Evolutionary conservation across 1,140 invertebrate species (phyloP).

Genomic region (Drosophila serrata): DNA sequence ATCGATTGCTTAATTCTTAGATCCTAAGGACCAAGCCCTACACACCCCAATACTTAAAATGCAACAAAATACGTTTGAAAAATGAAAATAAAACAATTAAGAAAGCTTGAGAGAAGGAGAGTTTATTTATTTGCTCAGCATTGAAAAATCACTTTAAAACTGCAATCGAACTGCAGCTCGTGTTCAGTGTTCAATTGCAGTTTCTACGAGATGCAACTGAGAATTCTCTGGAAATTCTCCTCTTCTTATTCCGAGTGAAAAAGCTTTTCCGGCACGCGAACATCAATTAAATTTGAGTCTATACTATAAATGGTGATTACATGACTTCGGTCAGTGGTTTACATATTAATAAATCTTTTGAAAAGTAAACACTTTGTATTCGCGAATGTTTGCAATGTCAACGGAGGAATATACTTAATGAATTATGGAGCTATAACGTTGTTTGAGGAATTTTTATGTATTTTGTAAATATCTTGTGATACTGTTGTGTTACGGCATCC

Average conservation of each 20-base stretch:
- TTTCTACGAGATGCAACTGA: background rate
- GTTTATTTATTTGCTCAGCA: background rate
- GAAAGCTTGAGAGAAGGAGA: conserved; percentile 24
- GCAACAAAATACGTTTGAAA: conserved; percentile 52
- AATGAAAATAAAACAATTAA: conserved; percentile 39
- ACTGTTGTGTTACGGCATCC: too few relatives aligned
- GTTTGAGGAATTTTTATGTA: too few relatives aligned
- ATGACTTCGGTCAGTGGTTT: background rate
- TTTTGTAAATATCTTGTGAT: too few relatives aligned
- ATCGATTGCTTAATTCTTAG: conserved; percentile 63
- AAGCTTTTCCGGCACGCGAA: conserved; percentile 17
- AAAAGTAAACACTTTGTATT: conserved; percentile 8
- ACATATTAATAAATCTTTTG: conserved; percentile 10
- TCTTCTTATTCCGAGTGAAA: background rate
- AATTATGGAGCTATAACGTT: background rate
- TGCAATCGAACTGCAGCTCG: background rate
- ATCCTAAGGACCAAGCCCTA: conserved; percentile 28
- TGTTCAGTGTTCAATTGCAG: conserved; percentile 28
- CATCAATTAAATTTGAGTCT: conserved; percentile 3
- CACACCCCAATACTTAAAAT: conserved; percentile 34
- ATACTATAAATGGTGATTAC: conserved; percentile 9
- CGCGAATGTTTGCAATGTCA: background rate
- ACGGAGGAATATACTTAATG: background rate
- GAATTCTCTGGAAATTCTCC: background rate
- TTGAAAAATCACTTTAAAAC: background rate